A percentile compares a stretch with the other conserved stretches of the same genome.
Evolutionary conservation across 2,888 invertebrate species (phyloP).

Genomic region (Cosmia pyralina): DNA sequence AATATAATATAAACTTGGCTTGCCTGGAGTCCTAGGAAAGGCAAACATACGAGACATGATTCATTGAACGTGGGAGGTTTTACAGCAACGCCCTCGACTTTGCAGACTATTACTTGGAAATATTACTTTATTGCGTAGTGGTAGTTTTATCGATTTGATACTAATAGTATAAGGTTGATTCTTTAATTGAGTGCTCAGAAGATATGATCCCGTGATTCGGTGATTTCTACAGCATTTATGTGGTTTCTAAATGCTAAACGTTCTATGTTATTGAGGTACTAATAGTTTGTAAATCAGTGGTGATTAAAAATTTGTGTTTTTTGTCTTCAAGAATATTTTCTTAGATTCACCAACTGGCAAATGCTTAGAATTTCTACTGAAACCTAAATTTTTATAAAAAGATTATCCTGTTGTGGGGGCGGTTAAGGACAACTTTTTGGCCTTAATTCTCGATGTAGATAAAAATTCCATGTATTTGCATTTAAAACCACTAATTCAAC

Average conservation of each 20-base stretch:
- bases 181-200: neutral
- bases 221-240: too few species aligned
- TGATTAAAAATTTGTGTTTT: neutral
- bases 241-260: neutral
- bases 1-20: slow-evolving; percentile 16
- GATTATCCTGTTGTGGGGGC: too few species aligned
- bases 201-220: neutral
- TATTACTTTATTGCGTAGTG: neutral
- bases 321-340: neutral
- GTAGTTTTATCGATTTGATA: too few species aligned
- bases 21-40: slow-evolving; percentile 7
- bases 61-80: slow-evolving; percentile 45
- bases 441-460: neutral
- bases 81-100: slow-evolving; percentile 58
- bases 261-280: neutral
- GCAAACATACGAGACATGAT: slow-evolving; percentile 29
- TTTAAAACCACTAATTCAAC: neutral
- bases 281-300: too few species aligned
- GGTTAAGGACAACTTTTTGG: neutral
- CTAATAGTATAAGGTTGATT: neutral
- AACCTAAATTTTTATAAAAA: neutral
- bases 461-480: neutral
- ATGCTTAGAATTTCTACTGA: neutral
- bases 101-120: slow-evolving; percentile 43
- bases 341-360: neutral